Conservation (phyloP, 1,140 invertebrate species). For the Olivierus martensii region DNA sequence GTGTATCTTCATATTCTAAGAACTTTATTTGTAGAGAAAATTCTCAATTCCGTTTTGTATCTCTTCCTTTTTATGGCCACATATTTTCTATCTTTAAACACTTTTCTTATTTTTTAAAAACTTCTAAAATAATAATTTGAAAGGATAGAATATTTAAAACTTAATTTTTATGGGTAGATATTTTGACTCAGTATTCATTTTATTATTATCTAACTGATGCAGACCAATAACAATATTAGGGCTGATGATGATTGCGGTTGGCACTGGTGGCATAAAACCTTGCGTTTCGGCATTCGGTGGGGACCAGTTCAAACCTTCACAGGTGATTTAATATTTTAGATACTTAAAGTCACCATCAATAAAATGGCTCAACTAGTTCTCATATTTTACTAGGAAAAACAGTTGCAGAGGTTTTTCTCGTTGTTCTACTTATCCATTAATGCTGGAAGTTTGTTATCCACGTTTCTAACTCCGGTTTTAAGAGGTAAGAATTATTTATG, state of each 20-base stretch:
- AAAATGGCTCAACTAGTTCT: neutral
- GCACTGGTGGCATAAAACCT: slow-evolving; percentile 93
- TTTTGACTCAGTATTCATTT: no score
- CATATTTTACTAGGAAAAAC: slow-evolving; percentile 18
- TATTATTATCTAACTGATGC: no score
- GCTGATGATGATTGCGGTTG: slow-evolving; percentile 56
- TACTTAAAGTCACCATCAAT: no score
- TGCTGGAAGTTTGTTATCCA: slow-evolving; percentile 30
- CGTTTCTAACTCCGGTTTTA: slow-evolving; percentile 31
- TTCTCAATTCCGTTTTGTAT: no score
- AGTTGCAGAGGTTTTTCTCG: slow-evolving; percentile 23
- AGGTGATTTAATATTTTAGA: slow-evolving; percentile 3
- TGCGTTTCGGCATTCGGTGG: slow-evolving; percentile 94
- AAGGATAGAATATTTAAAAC: no score
- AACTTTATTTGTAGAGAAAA: no score
- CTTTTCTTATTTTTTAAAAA: no score
- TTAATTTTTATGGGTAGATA: no score
- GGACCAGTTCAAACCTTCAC: slow-evolving; percentile 62
- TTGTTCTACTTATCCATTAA: slow-evolving; percentile 33
- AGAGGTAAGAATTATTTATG: slow-evolving; percentile 22
- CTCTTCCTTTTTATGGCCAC: no score
- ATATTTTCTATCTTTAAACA: no score
- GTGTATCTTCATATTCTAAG: no score
- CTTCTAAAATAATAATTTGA: no score
- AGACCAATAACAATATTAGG: slow-evolving; percentile 58